A percentile compares a stretch with the other conserved stretches of the same genome.
Evolutionary conservation across 2,888 invertebrate species (phyloP).

Genomic region (Drosophila neonasuta): DNA sequence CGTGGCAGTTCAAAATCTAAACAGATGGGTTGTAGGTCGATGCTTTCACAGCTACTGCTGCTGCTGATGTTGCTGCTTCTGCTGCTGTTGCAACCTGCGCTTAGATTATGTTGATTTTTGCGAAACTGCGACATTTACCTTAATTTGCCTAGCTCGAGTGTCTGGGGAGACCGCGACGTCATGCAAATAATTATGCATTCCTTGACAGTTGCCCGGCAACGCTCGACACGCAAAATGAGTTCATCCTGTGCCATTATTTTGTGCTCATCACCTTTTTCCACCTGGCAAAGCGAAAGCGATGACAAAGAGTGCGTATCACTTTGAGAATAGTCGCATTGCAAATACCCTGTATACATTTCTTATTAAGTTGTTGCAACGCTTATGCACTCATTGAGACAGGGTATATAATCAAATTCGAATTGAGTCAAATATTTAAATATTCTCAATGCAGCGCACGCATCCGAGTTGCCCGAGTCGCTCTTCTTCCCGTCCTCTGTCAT

Average conservation of each 20-base stretch:
- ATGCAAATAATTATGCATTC: slow-evolving; percentile 64
- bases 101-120: slow-evolving; percentile 43
- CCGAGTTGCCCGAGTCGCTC: slow-evolving; percentile 15
- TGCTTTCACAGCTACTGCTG: background rate
- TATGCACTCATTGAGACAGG: background rate
- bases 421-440: slow-evolving; percentile 51
- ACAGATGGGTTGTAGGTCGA: slow-evolving; percentile 27
- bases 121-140: slow-evolving; percentile 41
- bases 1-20: slow-evolving; percentile 52
- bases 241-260: slow-evolving; percentile 39
- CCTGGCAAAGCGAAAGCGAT: slow-evolving; percentile 14
- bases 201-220: slow-evolving; percentile 27
- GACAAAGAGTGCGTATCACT: background rate
- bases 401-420: slow-evolving; percentile 44
- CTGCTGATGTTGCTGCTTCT: background rate
- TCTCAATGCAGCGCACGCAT: slow-evolving; percentile 65
- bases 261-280: slow-evolving; percentile 44
- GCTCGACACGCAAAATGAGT: slow-evolving; percentile 14
- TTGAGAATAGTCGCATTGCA: background rate
- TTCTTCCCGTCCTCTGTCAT: slow-evolving; percentile 29
- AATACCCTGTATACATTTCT: slow-evolving; percentile 5
- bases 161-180: slow-evolving; percentile 48
- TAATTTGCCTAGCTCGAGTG: slow-evolving; percentile 51
- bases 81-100: slow-evolving; percentile 20
- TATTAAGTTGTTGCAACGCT: background rate